phyloP scores from a whole-genome alignment of 2,888 invertebrate species.

The Alloplasta piceator region DNA sequence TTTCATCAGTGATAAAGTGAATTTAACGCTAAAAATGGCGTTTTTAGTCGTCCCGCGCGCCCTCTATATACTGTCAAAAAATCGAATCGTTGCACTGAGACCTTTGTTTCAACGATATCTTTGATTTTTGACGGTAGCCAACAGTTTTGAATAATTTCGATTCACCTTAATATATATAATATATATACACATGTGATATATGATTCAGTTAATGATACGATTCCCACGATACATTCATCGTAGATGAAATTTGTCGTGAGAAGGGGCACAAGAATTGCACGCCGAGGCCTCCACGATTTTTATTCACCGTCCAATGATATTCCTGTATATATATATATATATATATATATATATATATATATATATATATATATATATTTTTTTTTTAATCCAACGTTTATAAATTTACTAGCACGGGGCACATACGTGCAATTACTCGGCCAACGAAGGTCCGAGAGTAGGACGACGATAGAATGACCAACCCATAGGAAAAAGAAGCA shows the following conservation, averaged over 20 bases:
- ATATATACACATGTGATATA: too few species aligned
- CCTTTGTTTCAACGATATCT: too few species aligned
- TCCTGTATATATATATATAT: constrained; percentile 29
- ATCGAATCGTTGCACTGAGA: too few species aligned
- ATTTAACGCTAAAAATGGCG: too few species aligned
- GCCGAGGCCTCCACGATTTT: constrained; percentile 48
- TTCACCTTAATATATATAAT: too few species aligned
- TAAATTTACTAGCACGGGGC: constrained; percentile 15
- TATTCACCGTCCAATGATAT: constrained; percentile 16
- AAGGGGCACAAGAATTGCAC: not conserved
- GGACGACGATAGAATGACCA: constrained; percentile 56
- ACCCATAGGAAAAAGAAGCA: constrained; percentile 55
- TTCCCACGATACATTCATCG: constrained; percentile 41
- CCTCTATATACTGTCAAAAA: too few species aligned
- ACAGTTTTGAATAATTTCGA: too few species aligned
- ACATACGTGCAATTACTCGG: constrained; percentile 36
- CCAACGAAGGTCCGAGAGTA: constrained; percentile 45
- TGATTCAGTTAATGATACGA: not conserved
- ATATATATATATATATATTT: too few species aligned
- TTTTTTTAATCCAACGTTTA: constrained; percentile 6
- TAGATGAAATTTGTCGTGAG: constrained; percentile 15
- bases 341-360: too few species aligned
- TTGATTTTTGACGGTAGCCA: too few species aligned
- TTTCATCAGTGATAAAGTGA: too few species aligned
- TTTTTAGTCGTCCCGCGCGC: too few species aligned